Conservation (phyloP, 2,113 vertebrate genomes). For the Centropus bengalensis region DNA sequence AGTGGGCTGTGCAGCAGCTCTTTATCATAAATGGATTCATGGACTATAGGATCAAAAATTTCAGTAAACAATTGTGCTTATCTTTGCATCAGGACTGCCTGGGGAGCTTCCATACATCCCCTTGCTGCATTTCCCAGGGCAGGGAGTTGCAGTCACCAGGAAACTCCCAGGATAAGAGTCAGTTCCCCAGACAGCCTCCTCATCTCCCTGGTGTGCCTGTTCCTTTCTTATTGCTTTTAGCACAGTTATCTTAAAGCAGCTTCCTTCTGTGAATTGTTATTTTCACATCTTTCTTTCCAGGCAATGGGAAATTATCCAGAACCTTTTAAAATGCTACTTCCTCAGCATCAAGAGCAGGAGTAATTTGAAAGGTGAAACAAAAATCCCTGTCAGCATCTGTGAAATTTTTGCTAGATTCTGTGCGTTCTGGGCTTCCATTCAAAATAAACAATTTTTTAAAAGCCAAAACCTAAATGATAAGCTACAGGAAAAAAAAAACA, state of each 20-base stretch:
- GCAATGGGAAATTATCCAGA: background rate
- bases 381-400: background rate
- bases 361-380: slow-evolving; percentile 30
- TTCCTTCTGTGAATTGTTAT: background rate
- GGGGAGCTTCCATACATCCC: background rate
- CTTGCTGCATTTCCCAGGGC: background rate
- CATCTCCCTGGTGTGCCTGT: background rate
- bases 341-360: background rate
- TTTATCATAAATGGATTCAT: slow-evolving; percentile 7
- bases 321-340: background rate
- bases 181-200: background rate
- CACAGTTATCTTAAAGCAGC: background rate
- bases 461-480: background rate
- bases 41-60: background rate
- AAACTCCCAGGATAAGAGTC: background rate
- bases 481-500: background rate
- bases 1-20: background rate
- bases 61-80: background rate
- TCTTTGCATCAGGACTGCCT: background rate
- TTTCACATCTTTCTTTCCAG: background rate
- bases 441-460: slow-evolving; percentile 1
- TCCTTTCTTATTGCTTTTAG: background rate
- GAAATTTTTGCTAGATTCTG: slow-evolving; percentile 12
- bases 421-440: slow-evolving; percentile 5
- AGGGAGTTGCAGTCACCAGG: background rate